These are phyloP conservation scores for Drosophila aldrichi DNA, from an alignment of 2,888 invertebrate genomes.

Conservation along the genomic window DNA sequence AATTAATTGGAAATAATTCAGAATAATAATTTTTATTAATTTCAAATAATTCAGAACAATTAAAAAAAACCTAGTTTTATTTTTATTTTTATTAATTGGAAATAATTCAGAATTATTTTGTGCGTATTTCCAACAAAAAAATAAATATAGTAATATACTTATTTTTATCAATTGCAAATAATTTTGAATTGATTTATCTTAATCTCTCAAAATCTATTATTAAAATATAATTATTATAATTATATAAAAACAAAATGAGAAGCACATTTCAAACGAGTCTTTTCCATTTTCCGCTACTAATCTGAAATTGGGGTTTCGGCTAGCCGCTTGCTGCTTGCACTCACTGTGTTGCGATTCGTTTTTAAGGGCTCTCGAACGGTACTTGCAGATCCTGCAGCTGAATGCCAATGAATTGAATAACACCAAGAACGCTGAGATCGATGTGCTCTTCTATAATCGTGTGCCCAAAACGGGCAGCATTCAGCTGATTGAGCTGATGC, in stretches of 20 bases:
- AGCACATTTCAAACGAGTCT: constrained; percentile 21
- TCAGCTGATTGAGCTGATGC: constrained; percentile 79
- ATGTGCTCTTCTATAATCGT: constrained; percentile 88
- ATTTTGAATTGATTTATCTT: too few relatives aligned
- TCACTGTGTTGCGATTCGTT: neutral
- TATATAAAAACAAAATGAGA: neutral
- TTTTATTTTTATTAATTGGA: too few relatives aligned
- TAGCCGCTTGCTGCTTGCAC: constrained; percentile 21
- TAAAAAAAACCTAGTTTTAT: too few relatives aligned
- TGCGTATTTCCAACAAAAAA: too few relatives aligned
- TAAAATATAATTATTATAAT: too few relatives aligned
- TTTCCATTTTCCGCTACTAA: constrained; percentile 63
- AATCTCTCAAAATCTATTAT: too few relatives aligned
- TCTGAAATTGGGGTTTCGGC: constrained; percentile 37
- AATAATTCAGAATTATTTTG: too few relatives aligned
- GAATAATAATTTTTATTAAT: too few relatives aligned
- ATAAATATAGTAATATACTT: neutral
- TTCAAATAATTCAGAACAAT: too few relatives aligned
- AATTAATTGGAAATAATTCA: too few relatives aligned
- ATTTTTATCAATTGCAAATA: too few relatives aligned
- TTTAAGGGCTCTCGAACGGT: constrained; percentile 5
- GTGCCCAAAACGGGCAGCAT: constrained; percentile 83
- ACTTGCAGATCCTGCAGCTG: constrained; percentile 86
- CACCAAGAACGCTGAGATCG: constrained; percentile 90
- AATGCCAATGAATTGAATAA: constrained; percentile 91